Conservation (phyloP, 2,797 vertebrate species). For the Octomys mimax region DNA sequence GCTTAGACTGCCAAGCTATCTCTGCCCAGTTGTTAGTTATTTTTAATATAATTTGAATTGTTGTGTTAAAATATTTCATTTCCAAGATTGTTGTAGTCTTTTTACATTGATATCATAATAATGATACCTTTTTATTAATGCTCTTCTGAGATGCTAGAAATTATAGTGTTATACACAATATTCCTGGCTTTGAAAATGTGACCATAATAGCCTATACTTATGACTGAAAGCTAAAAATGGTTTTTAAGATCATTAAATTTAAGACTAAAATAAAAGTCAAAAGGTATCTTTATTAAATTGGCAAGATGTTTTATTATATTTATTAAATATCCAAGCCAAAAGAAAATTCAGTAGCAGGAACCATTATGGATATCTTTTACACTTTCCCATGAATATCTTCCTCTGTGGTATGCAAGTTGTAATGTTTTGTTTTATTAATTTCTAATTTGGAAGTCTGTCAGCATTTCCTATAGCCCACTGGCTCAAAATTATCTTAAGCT, state of each 20-base stretch:
- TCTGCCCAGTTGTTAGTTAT: background rate
- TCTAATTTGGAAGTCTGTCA: slow-evolving; percentile 18
- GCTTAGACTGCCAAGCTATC: too few relatives aligned
- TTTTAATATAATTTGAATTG: background rate
- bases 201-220: background rate
- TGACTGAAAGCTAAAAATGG: background rate
- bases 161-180: background rate
- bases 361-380: background rate
- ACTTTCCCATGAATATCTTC: background rate
- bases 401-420: background rate
- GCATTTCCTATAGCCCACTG: background rate
- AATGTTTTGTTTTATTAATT: background rate
- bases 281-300: slow-evolving; percentile 21
- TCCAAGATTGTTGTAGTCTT: background rate
- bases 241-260: slow-evolving; percentile 5
- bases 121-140: background rate
- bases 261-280: background rate
- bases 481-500: background rate
- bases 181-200: background rate
- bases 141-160: background rate
- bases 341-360: background rate
- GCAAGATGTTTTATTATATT: slow-evolving; percentile 20
- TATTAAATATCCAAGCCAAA: background rate
- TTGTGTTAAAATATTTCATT: background rate
- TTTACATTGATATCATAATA: background rate